phyloP scores from a whole-genome alignment of 2,888 invertebrate species.

The Chymomyza procnemis region DNA sequence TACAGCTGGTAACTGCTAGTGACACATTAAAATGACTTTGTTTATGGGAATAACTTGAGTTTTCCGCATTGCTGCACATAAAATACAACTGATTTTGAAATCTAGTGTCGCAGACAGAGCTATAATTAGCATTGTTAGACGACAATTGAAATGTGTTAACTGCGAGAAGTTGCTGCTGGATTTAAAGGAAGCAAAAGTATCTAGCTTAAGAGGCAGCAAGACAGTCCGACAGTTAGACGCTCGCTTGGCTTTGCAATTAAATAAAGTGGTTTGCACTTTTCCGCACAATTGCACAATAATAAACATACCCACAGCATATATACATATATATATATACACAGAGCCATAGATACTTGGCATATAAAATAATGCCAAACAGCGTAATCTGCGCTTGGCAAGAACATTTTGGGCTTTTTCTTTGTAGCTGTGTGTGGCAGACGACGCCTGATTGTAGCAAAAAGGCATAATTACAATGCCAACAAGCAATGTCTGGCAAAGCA shows the following conservation, averaged over 20 bases:
- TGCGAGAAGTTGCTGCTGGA: background rate
- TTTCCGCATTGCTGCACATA: background rate
- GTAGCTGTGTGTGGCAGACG: background rate
- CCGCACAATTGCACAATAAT: slow-evolving; percentile 23
- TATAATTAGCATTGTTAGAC: slow-evolving; percentile 1
- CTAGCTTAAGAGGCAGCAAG: background rate
- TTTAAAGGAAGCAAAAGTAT: background rate
- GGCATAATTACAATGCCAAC: slow-evolving; percentile 12
- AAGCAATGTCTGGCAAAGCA: slow-evolving; percentile 2
- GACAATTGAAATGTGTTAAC: background rate
- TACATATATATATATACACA: background rate
- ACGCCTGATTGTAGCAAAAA: background rate
- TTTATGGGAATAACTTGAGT: background rate
- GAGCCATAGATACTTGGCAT: too few relatives aligned
- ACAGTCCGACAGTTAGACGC: background rate
- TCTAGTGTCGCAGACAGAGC: background rate
- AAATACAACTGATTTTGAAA: background rate
- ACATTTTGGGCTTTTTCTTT: background rate
- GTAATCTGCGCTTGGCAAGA: background rate
- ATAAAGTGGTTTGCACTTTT: slow-evolving; percentile 27
- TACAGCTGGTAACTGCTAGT: background rate
- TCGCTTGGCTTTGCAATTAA: slow-evolving; percentile 14
- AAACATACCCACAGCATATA: background rate
- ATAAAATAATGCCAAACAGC: background rate
- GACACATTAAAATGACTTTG: background rate